Evolutionary conservation across 2,113 vertebrate species (phyloP), one percentile per base, ranked within the genome.

Genomic region (Vidua chalybeata): DNA sequence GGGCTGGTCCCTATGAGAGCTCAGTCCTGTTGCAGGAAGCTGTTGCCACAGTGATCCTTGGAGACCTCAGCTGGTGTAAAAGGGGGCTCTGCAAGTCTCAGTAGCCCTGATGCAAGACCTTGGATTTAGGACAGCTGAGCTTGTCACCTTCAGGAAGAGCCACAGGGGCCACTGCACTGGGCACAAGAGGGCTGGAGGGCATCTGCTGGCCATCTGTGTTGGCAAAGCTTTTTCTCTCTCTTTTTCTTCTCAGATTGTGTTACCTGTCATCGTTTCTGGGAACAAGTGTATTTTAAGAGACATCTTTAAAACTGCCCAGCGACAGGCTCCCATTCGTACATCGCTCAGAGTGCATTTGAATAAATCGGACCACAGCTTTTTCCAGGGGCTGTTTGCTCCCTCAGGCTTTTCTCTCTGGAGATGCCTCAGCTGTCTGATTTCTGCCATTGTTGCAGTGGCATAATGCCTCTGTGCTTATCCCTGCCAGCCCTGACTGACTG

Each of bases 211-310:
- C 63, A 62, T 45, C 37, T 69, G 37, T 52, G 37, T 14, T 89
- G 59, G 72, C 63, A 94, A 83, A 86, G 86, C 20, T 74, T 90
- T 87, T 89, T 58, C 55, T 28, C 3, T 49, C 46, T 79, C 46
- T 82, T 90, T 71, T 94, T 87, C 48, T 84, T 89, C 61, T 84
- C 73, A 71, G 76, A 55, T 48, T 68, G 64, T 39, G 69, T 52
- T 90, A 91, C 76, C 37, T 74, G 86, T 77, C 49, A 66, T 79
- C 21, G 2, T 75, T 83, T 78, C 91, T 76, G n/a, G 37, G 75
- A 95, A 77, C 71, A 73, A 81, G 66, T 52, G 61, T 92, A 83
- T 92, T 95, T 94, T 86, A 80, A 76, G 69, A 54, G 61, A 28
- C 2, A 8, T 61, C 37, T 80, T 89, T 66, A 74, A 41, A 71